Base-by-base conservation (phyloP, 2,797 vertebrate species). In the Sandelia bainsii region DNA sequence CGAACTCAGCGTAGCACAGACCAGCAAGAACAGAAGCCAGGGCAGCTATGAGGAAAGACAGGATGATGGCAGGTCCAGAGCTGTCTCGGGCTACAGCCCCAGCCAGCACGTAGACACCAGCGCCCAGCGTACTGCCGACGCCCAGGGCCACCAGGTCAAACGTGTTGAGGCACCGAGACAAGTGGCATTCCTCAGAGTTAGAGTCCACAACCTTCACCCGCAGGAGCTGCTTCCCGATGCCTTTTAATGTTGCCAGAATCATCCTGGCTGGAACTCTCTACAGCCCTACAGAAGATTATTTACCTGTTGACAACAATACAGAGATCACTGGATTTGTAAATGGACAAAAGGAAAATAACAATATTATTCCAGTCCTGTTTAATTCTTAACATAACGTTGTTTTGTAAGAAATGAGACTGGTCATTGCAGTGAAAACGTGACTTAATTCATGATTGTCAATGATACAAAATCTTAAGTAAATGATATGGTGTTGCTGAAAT, bases 1-100 rank as follows among this genome's bases (percentile, higher is more conserved):
- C 98, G 0, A 99, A 99, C 90, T 99, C 98, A 0, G 96, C 97
- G 0, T 99, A 99, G 90, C 98, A 99, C 68, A 99, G 93, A 13
- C 98, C 98, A 0, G 98, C 98, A 84, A 99, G 92, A 59, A 99
- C 96, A 0, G 98, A 99, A 14, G 97, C 97, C 75, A 98, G 62
- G 0, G 97, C 97, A 0, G 98, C 98, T 0, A 99, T 96, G 79
- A 99, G 88, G 91, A 99, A 99, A 61, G 96, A 98, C 72, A 99
- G 90, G 60, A 99, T 94, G 0, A 99, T 99, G 83, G 97, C 96
- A 0, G 98, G 98, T 13, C 98, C 98, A 0, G 98, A 92, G 0
- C 95, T 90, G 3, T 95, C 92, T 1, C 97, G 92, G 2, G 98
- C 97, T 62, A 99, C 98, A 0, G 97, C 96, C 6, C 98, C 98